Evolutionary conservation across 2,113 vertebrate species (phyloP).

Genomic region (Centropristis striata): DNA sequence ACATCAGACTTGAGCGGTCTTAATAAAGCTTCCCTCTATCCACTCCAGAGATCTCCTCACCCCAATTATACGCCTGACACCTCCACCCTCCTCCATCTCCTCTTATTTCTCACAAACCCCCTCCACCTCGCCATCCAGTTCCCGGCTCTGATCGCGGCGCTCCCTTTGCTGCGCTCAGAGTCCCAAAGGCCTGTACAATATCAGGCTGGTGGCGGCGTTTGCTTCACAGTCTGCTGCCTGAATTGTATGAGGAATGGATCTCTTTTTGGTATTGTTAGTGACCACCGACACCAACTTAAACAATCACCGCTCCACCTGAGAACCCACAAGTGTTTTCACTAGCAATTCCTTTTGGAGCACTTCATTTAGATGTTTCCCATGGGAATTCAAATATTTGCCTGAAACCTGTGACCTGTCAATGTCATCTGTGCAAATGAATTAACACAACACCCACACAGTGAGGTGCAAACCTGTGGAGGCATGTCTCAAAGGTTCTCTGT

Average conservation of each 20-base stretch:
- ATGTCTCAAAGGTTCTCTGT: not conserved
- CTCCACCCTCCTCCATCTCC: constrained; percentile 69
- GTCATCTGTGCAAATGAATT: not conserved
- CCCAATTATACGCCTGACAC: constrained; percentile 84
- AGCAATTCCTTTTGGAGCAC: not conserved
- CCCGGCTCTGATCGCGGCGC: constrained; percentile 55
- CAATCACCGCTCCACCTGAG: not conserved
- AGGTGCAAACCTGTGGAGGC: constrained; percentile 6
- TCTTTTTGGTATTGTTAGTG: not conserved
- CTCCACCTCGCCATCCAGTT: constrained; percentile 27
- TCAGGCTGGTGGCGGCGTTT: constrained; percentile 47
- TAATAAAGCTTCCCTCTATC: constrained; percentile 82
- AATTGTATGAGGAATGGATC: constrained; percentile 10
- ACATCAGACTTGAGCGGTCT: constrained; percentile 76
- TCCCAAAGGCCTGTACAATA: constrained; percentile 42
- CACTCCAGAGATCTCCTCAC: constrained; percentile 82
- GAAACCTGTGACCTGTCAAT: not conserved
- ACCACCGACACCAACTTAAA: not conserved
- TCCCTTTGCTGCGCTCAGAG: constrained; percentile 46
- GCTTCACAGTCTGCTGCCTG: constrained; percentile 42
- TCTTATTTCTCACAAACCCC: constrained; percentile 45
- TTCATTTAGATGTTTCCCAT: too few relatives aligned
- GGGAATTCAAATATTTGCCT: not conserved
- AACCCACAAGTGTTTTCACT: not conserved
- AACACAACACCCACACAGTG: not conserved